Base-by-base conservation (phyloP, 2,888 invertebrate genomes). In the Agrochola litura region DNA sequence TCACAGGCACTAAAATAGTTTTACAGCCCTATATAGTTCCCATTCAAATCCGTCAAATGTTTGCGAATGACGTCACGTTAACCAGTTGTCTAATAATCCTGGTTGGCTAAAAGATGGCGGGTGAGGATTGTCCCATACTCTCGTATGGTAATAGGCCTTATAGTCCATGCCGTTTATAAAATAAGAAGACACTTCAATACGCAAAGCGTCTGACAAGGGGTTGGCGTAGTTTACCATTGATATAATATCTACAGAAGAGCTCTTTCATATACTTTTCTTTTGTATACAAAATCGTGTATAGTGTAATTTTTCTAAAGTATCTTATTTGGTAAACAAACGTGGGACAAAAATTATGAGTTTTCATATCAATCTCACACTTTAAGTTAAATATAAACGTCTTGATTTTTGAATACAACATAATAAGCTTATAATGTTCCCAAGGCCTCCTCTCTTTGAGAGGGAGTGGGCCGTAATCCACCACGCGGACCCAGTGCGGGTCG, bases 101-200 rank as follows among this genome's bases (percentile, higher is more conserved):
- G 43, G 37, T 65, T n/a, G 2, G 43, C 56, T 41, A 14, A 14
- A 60, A 60, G n/a, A 22, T 52, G 8, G 43, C 67, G 80, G 25
- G 30, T 73, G 61, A 73, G 52, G 46, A 49, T 81, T 60, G 54
- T 76, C 46, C 73, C 82, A 71, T 71, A 60, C 63, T 63, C 30
- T 3, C 12, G 56, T 85, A 82, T 72, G 77, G 58, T 68, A 61
- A 79, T 88, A 88, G 88, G 89, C 88, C 88, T 84, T 82, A 67
- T 46, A 89, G 70, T 84, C 77, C 86, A 84, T 86, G 86, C 81
- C 84, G 37, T 83, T 65, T 83, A 86, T 66, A 86, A 86, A 86
- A 79, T 84, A 84, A 79, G 73, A 84, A 86, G 83, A 84, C 84
- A 79, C 84, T 86, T 73, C 56, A 83, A 86, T 86, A 83, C 83